Evolutionary conservation across 2,797 vertebrate species (phyloP), one percentile per base, ranked within the genome.

Genomic region (Onychomys torridus): DNA sequence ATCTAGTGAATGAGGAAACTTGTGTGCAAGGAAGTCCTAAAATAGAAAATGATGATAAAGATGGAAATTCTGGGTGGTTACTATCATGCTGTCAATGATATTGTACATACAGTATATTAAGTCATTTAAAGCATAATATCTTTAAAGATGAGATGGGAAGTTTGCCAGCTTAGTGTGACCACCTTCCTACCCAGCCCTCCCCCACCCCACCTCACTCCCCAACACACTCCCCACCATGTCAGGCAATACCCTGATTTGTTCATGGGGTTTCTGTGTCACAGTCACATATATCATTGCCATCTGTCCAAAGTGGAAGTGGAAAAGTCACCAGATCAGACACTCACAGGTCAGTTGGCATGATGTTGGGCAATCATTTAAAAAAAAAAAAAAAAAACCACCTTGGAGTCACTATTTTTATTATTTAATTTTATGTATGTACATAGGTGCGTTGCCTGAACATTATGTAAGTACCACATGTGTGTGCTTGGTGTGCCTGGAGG

Each of bases 171-270:
- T 23, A 4, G 12, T 2, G 5, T 34, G 3, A 1, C 2, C 0
- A 5, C 5, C 73, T 61, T 25, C 52, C n/a, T 7, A 9, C 2
- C 34, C 13, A 25, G 21, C 40, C 27, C 0, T n/a, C n/a, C n/a
- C n/a, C n/a, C n/a, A n/a, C n/a, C n/a, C n/a, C n/a, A n/a, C n/a
- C n/a, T n/a, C n/a, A n/a, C n/a, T n/a, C n/a, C n/a, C n/a, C n/a
- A n/a, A n/a, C n/a, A n/a, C n/a, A n/a, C n/a, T n/a, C n/a, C 40
- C 27, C 0, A 0, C 19, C 5, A n/a, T 1, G 19, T 59, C 37
- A 46, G 21, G 19, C 46, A 73, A 61, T 17, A 14, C 11, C 34
- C 40, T n/a, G 23, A 67, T 59, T 90, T 77, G 12, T 10, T 61
- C 14, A 7, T 29, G 59, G 40, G 40, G 8, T 46, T 95, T 85